These are phyloP conservation scores for Malthinus flaveolus DNA, from an alignment of 2,888 invertebrate genomes.

Conservation along the genomic window DNA sequence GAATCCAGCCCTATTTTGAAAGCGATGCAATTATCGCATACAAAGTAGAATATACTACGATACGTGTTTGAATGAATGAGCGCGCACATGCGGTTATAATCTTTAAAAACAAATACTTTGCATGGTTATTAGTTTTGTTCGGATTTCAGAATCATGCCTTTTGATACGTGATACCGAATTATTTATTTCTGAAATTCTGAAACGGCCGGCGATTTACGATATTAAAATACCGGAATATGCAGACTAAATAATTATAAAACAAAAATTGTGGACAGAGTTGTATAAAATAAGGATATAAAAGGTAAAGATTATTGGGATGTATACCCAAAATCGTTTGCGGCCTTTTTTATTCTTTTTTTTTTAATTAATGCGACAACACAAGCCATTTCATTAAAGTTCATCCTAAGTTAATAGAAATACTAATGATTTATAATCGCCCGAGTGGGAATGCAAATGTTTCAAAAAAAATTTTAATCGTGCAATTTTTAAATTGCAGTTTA, in stretches of 20 bases:
- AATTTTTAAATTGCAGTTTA: no score
- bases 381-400: no score
- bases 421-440: no score
- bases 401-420: no score
- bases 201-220: constrained; percentile 13
- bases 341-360: no score
- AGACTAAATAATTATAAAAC: constrained; percentile 10
- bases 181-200: constrained; percentile 16
- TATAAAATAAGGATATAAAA: constrained; percentile 7
- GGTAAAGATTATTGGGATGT: constrained; percentile 8
- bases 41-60: constrained; percentile 9
- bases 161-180: constrained; percentile 22
- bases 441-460: no score
- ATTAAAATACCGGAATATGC: constrained; percentile 9
- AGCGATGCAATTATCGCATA: constrained; percentile 8
- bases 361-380: no score
- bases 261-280: constrained; percentile 15
- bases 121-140: not conserved
- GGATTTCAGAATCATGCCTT: constrained; percentile 11
- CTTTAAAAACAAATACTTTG: not conserved
- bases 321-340: no score
- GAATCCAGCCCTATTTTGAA: constrained; percentile 2
- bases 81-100: constrained; percentile 9
- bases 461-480: no score
- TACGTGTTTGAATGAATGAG: not conserved